Evolutionary conservation across 2,113 vertebrate species (phyloP), one percentile per base, ranked within the genome.

Genomic region (Catagonus wagneri): DNA sequence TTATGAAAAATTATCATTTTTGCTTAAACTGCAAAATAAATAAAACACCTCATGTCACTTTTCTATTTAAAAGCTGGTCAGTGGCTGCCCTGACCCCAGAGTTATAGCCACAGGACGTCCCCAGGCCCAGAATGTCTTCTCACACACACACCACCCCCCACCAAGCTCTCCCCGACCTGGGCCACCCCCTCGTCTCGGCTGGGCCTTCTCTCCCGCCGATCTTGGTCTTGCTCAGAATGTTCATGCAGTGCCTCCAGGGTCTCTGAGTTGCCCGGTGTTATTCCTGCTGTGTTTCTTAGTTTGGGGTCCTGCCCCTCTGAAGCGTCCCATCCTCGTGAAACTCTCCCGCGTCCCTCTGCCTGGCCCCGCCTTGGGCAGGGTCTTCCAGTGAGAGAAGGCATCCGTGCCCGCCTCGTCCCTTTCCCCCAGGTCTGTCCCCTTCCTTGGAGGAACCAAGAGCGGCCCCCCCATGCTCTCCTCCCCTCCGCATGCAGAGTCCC

Each of bases 1-100:
- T 92, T 89, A 60, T 52, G 90, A 90, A 68, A 83, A 90, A 78
- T 95, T 85, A 32, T 91, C 44, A 54, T 85, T 58, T 91, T 75
- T 71, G 61, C 10, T 72, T 95, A 96, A 96, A 85, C 27, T 75
- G 66, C 54, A 79, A 58, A 79, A 23, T 79, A 56, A 76, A 75
- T 14, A 56, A 83, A 50, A 36, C 20, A 12, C 13, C 20, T 34
- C 58, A 1, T 1, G 34, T 32, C 44, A 2, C 16, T 36, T 54
- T 22, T 68, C 19, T 19, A 39, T 72, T 44, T 60, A 6, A 44
- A 17, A 11, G 32, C 39, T 63, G 8, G 11, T 11, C 75, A 7
- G 39, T 0, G 29, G 44, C 69, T 54, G 27, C 54, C 19, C 0
- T 10, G 65, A 1, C 44, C 44, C 58, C 66, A 16, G 50, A 60